Base-by-base conservation (phyloP, 2,113 vertebrate genomes). In the Apteryx owenii region DNA sequence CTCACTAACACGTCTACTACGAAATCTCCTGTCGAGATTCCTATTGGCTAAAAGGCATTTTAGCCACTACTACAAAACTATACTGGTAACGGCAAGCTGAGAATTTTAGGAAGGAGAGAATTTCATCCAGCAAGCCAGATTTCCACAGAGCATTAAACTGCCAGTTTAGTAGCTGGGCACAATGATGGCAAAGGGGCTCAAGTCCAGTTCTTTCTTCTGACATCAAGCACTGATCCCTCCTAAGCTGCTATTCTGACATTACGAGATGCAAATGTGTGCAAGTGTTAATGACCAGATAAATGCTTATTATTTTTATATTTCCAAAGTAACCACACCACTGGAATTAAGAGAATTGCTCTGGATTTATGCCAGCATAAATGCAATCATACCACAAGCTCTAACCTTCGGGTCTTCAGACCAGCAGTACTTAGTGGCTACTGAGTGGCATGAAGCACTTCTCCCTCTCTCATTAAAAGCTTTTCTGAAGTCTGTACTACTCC, bases 141-240 rank as follows among this genome's bases (percentile, higher is more conserved):
- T 56, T 79, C 25, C 36, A 62, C 0, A 68, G 40, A 79, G 40
- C 22, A 44, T 13, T 19, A 48, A 25, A 18, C 31, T 66, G 28
- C 23, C 44, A 62, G 10, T 66, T 87, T 33, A 61, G 44, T 50
- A 81, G 19, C 33, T 46, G 13, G 7, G 23, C 25, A 48, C 25
- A 44, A 7, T 20, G 36, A 71, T 0, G 3, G 33, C 14, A 79
- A 79, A 44, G 0, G 3, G 31, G 26, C 10, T 62, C 11, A 42
- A 62, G 31, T 33, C 33, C 31, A 56, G 13, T 23, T 79, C 38
- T 31, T 38, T 73, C 40, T 42, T 71, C 48, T 79, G 54, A 70
- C 17, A 89, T 12, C 13, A 69, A 83, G 12, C 0, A 0, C 14
- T 28, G 22, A 82, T 71, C 33, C 29, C 10, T 79, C 56, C 50